phyloP scores from a whole-genome alignment of 2,888 invertebrate species.

The Lasioglossum zephyrum region DNA sequence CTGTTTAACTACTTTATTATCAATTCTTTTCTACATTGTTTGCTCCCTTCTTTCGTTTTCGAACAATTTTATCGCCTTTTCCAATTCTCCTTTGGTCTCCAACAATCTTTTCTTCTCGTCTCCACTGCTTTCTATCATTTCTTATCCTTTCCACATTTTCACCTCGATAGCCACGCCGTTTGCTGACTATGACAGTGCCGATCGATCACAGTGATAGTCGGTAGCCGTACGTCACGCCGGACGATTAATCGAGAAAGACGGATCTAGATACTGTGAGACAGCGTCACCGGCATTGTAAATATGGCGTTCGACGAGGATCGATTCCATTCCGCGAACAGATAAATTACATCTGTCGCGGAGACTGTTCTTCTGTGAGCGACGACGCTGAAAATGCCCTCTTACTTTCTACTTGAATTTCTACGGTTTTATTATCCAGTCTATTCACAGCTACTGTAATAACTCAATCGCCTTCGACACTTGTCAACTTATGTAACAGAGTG shows the following conservation, averaged over 20 bases:
- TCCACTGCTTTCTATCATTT: background rate
- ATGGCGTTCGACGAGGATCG: conserved; percentile 21
- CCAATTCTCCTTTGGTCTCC: background rate
- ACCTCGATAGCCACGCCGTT: background rate
- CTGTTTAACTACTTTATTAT: background rate
- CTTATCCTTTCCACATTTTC: background rate
- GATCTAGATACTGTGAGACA: conserved; percentile 40
- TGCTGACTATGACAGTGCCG: conserved; percentile 39
- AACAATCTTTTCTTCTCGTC: background rate
- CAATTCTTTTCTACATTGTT: too few species aligned
- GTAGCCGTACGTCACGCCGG: conserved; percentile 44
- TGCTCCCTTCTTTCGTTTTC: background rate
- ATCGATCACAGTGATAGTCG: conserved; percentile 68
- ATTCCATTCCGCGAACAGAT: background rate
- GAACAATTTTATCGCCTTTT: background rate
- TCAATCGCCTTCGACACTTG: background rate
- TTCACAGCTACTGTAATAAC: background rate
- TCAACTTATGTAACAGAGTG: background rate
- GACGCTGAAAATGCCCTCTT: background rate
- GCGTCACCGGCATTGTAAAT: conserved; percentile 43
- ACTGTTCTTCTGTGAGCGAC: background rate
- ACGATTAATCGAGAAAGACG: conserved; percentile 63
- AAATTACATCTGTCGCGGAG: background rate
- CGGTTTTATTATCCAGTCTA: background rate
- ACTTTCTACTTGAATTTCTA: background rate